phyloP scores from a whole-genome alignment of 2,113 vertebrate genomes.

The mouse (Mus musculus) region DNA sequence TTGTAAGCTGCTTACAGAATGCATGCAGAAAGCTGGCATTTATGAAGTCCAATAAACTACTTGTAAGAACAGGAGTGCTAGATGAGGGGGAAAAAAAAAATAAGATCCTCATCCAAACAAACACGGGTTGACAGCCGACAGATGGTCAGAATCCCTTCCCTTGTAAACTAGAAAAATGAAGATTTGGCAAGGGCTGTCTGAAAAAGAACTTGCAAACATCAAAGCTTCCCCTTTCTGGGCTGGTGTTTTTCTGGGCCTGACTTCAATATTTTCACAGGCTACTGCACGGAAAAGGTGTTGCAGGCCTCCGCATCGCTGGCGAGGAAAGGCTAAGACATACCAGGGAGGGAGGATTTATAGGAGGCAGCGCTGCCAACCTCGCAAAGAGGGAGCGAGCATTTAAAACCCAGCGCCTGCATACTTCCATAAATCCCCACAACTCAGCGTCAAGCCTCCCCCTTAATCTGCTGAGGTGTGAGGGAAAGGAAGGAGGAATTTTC shows the following conservation, averaged over 20 bases:
- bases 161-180: conserved; percentile 89
- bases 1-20: conserved; percentile 83
- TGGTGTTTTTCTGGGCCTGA: conserved; percentile 86
- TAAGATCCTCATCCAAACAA: conserved; percentile 87
- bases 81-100: conserved; percentile 84
- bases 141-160: conserved; percentile 86
- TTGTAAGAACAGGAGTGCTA: conserved; percentile 87
- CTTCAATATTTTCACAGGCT: conserved; percentile 89
- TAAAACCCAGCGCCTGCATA: conserved; percentile 77
- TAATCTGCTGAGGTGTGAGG: conserved; percentile 76
- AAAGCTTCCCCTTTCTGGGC: conserved; percentile 85
- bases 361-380: conserved; percentile 75
- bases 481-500: background rate
- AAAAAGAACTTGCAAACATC: conserved; percentile 85
- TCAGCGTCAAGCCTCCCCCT: conserved; percentile 39
- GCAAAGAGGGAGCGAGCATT: conserved; percentile 66
- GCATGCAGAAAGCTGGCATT: conserved; percentile 84
- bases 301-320: conserved; percentile 84
- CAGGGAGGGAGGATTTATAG: conserved; percentile 78
- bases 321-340: conserved; percentile 81
- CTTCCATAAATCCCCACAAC: conserved; percentile 72
- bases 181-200: conserved; percentile 86
- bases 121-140: conserved; percentile 88
- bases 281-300: conserved; percentile 86
- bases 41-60: conserved; percentile 85